These are phyloP conservation scores for Pyxicephalus adspersus DNA, from an alignment of 2,113 vertebrate species.

Conservation along the genomic window DNA sequence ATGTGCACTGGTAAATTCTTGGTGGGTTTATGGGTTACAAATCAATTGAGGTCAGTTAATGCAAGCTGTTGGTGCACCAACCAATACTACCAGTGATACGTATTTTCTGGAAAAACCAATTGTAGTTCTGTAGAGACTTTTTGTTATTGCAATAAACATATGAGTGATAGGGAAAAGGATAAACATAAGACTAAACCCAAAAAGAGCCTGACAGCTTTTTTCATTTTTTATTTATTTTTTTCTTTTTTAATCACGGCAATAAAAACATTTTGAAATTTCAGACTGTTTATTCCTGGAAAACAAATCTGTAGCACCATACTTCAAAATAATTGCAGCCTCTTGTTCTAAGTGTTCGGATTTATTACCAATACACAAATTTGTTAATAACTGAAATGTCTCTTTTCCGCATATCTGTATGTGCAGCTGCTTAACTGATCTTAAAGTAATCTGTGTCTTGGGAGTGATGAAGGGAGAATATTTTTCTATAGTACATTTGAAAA, in stretches of 20 bases:
- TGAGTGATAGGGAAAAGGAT: background rate
- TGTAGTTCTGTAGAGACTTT: no score
- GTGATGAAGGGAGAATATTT: conserved; percentile 39
- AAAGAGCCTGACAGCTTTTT: background rate
- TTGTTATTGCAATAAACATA: no score
- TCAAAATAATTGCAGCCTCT: background rate
- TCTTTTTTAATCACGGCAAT: background rate
- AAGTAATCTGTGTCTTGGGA: conserved; percentile 39
- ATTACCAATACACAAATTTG: background rate
- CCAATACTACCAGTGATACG: no score
- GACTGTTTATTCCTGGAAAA: background rate
- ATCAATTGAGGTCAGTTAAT: no score
- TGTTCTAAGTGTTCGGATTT: background rate
- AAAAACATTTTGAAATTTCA: background rate
- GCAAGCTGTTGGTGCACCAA: background rate
- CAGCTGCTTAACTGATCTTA: conserved; percentile 25
- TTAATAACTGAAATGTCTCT: conserved; percentile 21
- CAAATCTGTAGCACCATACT: background rate
- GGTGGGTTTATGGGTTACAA: no score
- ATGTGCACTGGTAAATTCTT: no score
- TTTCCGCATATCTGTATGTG: conserved; percentile 23
- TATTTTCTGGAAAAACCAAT: no score
- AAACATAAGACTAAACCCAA: background rate
- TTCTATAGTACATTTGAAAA: conserved; percentile 43
- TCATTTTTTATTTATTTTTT: no score